A percentile compares a stretch with the other conserved stretches of the same genome.
Conservation (phyloP, 2,113 vertebrate species). For the Misgurnus anguillicaudatus region DNA sequence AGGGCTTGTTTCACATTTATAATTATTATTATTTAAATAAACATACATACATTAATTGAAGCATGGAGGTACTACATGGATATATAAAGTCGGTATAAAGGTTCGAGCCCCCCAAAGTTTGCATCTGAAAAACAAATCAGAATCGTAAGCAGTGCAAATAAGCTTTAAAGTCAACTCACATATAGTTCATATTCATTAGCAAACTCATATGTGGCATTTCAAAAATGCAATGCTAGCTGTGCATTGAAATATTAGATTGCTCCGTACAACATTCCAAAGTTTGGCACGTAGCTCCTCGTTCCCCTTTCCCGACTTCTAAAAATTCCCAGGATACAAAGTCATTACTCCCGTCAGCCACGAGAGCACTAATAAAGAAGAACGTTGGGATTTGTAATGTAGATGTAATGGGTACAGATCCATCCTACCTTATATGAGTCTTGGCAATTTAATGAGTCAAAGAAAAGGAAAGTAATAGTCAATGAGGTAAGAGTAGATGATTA, state of each 20-base stretch:
- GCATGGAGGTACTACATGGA: too few species aligned
- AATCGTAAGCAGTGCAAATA: too few species aligned
- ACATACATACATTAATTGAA: too few species aligned
- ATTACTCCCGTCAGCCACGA: conserved; percentile 41
- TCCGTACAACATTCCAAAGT: not conserved
- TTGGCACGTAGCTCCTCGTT: conserved; percentile 10
- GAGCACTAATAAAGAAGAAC: conserved; percentile 47
- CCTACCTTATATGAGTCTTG: conserved; percentile 41
- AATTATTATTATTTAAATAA: too few species aligned
- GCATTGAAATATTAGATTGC: not conserved
- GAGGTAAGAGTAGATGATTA: conserved; percentile 49
- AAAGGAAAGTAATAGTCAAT: conserved; percentile 37
- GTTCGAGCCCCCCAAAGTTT: too few species aligned
- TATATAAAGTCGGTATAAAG: too few species aligned
- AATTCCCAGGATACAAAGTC: conserved; percentile 44
- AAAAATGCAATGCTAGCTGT: not conserved
- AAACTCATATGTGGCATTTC: not conserved
- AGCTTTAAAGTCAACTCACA: too few species aligned
- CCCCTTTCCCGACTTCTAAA: conserved; percentile 30
- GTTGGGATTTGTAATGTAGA: conserved; percentile 51
- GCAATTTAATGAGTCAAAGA: conserved; percentile 37
- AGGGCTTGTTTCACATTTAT: not conserved
- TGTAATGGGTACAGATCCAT: conserved; percentile 43
- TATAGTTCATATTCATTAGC: not conserved
- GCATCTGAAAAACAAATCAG: too few species aligned